Percentiles rank a stretch among this genome's conserved stretches.
These are phyloP conservation scores for Gulo gulo DNA, from an alignment of 2,113 vertebrate species.

Conservation along the genomic window DNA sequence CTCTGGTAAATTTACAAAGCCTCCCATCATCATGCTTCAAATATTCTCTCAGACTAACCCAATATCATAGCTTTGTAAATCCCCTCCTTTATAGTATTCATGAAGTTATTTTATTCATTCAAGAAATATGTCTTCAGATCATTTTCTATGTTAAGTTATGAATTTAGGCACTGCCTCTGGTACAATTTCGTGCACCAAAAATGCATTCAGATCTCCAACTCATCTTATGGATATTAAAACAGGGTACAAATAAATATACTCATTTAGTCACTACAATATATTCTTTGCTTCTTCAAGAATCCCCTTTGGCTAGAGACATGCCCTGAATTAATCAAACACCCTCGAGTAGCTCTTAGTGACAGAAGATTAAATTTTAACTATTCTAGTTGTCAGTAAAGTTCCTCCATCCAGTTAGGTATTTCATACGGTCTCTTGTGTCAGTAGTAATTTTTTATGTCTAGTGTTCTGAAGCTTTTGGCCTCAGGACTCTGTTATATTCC, in stretches of 20 bases:
- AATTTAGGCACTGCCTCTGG: not conserved
- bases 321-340: not conserved
- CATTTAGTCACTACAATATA: not conserved
- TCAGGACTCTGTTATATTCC: not conserved
- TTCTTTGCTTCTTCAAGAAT: conserved; percentile 6
- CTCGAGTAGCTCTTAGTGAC: not conserved
- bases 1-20: not conserved
- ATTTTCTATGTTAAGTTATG: not conserved
- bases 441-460: not conserved
- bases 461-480: not conserved
- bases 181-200: not conserved
- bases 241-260: not conserved
- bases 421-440: not conserved
- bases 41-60: not conserved
- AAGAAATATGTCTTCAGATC: not conserved
- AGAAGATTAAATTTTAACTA: not conserved
- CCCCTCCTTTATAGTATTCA: not conserved
- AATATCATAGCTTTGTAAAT: not conserved
- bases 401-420: not conserved
- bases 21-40: not conserved
- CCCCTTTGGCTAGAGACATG: not conserved
- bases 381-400: not conserved
- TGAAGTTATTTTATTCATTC: conserved; percentile 33
- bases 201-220: not conserved
- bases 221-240: not conserved